Base-by-base conservation (phyloP, 2,888 invertebrate species). In the Drosophila meridiana region DNA sequence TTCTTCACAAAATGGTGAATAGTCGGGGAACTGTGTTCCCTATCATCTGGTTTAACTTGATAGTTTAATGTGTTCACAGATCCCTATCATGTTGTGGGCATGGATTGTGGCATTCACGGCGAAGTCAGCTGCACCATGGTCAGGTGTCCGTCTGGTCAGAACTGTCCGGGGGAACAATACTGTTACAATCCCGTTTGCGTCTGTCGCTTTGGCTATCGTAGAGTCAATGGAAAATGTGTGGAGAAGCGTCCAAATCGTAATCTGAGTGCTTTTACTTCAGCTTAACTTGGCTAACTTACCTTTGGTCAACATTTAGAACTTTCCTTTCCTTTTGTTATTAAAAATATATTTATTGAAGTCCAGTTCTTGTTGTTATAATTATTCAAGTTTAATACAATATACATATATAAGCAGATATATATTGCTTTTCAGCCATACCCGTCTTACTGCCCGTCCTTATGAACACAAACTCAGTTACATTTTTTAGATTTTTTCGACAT, bases 171-270 rank as follows among this genome's bases (percentile, higher is more conserved):
- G 1, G 53, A 40, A 11, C 7, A 55, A 61, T 84, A 36, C 36
- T 86, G 83, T 43, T 83, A 73, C 32, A 68, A 84, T 69, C 83
- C 86, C 0, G 61, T 69, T 36, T 84, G 83, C n/a, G 73, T 86
- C 9, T 86, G 83, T 28, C 82, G 82, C 0, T 36, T 50, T 9
- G 78, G 75, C 2, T 86, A 71, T 64, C 82, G 83, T 6, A 69
- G 58, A 7, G 11, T 30, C 6, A 43, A 60, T 0, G 75, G 70
- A 0, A 26, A 20, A 0, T 83, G 83, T 67, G 47, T 72, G 9
- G 28, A 47, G 9, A 83, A 83, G 45, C 71, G 65, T 26, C 36
- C 9, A 3, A 34, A 1, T 13, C 36, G 26, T 13, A 60, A 52
- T 14, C 40, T 52, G 38, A 26, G 3, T 0, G 4, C 42, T 14